Evolutionary conservation across 2,797 vertebrate species (phyloP).

Genomic region (Coluber constrictor): DNA sequence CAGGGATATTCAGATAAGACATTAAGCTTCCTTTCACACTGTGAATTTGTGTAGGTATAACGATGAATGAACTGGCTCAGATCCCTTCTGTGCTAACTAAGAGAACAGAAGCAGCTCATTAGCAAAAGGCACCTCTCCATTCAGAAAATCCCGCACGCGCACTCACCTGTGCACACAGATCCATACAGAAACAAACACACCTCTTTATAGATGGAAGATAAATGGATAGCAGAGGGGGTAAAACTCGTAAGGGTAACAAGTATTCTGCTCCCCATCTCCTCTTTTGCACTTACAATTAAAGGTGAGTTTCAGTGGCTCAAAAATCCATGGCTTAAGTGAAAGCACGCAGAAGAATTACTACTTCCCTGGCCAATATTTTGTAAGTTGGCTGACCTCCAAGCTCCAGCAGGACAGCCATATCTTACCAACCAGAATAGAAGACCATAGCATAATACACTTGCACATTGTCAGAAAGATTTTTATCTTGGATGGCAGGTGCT

Average conservation of each 20-base stretch:
- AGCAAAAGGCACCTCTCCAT: not conserved
- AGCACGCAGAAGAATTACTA: not conserved
- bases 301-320: not conserved
- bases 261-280: not conserved
- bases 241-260: not conserved
- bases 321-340: not conserved
- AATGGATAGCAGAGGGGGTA: not conserved
- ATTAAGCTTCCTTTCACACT: conserved; percentile 5
- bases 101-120: not conserved
- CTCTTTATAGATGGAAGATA: not conserved
- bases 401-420: not conserved
- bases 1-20: not conserved
- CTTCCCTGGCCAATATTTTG: not conserved
- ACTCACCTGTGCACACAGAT: not conserved
- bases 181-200: not conserved
- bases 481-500: not conserved
- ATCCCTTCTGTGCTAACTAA: not conserved
- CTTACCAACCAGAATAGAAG: not conserved
- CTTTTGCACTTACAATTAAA: not conserved
- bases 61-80: not conserved
- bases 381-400: not conserved
- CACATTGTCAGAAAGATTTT: not conserved
- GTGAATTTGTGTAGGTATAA: not conserved
- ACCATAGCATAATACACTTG: not conserved
- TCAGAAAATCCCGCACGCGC: not conserved